These are phyloP conservation scores for Prionace glauca DNA, from an alignment of 2,797 vertebrate species.

Conservation along the genomic window DNA sequence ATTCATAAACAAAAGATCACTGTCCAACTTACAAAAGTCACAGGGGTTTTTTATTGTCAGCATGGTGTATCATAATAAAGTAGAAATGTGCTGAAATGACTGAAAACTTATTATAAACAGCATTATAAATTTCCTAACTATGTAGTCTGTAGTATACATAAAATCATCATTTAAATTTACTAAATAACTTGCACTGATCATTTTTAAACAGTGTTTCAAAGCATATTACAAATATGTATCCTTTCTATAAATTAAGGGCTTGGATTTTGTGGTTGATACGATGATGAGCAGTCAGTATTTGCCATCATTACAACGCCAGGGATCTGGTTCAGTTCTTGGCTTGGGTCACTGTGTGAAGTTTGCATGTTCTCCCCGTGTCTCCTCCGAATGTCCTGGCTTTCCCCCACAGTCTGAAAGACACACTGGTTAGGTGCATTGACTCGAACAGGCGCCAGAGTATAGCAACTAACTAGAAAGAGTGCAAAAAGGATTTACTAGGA, in stretches of 20 bases:
- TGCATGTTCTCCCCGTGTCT: too few species aligned
- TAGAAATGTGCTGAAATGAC: not conserved
- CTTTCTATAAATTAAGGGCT: not conserved
- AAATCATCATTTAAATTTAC: not conserved
- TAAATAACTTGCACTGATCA: not conserved
- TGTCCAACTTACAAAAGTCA: not conserved
- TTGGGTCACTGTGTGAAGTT: too few species aligned
- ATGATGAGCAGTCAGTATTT: too few species aligned
- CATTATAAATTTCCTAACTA: not conserved
- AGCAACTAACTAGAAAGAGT: too few species aligned
- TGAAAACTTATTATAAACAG: not conserved
- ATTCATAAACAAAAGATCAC: not conserved
- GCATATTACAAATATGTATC: not conserved
- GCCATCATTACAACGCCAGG: too few species aligned
- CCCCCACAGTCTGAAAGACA: too few species aligned
- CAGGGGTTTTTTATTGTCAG: not conserved
- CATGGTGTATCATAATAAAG: not conserved
- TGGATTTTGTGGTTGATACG: too few species aligned
- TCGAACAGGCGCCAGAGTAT: too few species aligned
- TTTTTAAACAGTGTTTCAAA: not conserved
- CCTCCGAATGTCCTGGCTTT: too few species aligned
- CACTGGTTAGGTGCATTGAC: too few species aligned
- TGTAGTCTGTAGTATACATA: not conserved
- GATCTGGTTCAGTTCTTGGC: too few species aligned
- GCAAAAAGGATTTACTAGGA: too few species aligned